A percentile compares a stretch with the other conserved stretches of the same genome.
Evolutionary conservation across 2,797 vertebrate species (phyloP).

Genomic region (Propithecus deckenii): DNA sequence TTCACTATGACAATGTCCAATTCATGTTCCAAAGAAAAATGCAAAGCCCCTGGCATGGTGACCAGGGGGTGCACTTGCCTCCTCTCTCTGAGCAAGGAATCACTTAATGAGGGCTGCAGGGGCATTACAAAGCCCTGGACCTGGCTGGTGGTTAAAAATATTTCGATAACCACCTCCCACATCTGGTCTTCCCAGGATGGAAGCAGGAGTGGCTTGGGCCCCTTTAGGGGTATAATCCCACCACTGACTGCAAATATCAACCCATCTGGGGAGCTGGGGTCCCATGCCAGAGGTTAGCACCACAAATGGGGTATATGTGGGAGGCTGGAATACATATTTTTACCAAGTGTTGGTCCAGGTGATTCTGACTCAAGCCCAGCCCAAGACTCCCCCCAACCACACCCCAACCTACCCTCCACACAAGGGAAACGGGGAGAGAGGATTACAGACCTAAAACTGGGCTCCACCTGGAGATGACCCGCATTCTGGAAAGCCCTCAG

Average conservation of each 20-base stretch:
- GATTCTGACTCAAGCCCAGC: background rate
- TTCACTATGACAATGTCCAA: conserved; percentile 24
- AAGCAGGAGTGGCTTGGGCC: background rate
- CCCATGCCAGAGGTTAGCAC: background rate
- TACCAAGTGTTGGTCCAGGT: background rate
- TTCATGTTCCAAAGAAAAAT: conserved; percentile 48
- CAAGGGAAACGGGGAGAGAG: background rate
- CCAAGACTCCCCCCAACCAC: background rate
- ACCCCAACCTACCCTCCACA: background rate
- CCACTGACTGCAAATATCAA: conserved; percentile 20
- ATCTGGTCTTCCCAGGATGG: background rate
- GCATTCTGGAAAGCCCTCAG: background rate
- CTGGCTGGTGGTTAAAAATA: conserved; percentile 62
- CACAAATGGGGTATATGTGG: background rate
- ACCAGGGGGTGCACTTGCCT: background rate
- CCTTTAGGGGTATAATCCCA: background rate
- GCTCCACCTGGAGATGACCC: background rate
- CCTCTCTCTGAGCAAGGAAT: conserved; percentile 42
- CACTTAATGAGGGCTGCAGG: conserved; percentile 40
- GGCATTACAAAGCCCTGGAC: conserved; percentile 36
- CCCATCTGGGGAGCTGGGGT: background rate
- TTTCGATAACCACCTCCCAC: background rate
- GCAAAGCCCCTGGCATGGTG: background rate
- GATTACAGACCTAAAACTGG: background rate
- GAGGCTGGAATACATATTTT: background rate